Base-by-base conservation (phyloP, 2,113 vertebrate species). In the Copsychus sechellarum region DNA sequence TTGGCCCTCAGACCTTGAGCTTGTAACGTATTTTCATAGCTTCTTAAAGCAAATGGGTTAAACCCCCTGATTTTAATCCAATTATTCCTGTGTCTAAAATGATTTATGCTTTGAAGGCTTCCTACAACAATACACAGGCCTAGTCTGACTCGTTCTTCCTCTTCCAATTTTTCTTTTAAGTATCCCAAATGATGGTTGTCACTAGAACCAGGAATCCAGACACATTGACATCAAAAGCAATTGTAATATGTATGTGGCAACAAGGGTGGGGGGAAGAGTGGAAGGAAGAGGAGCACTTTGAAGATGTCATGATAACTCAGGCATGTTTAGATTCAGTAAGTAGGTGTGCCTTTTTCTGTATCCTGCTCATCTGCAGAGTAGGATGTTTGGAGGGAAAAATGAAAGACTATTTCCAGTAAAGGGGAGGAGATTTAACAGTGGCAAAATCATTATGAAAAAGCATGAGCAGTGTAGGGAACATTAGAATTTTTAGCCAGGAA, bases 251-350 rank as follows among this genome's bases (percentile, higher is more conserved):
- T 24, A 84, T 95, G 95, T 90, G 90, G 88, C 43, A 96, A 88
- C 82, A 95, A 92, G 96, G 94, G 96, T 86, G 93, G 92, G 92
- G 93, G 90, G 36, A 87, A 92, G 85, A 96, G 92, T 92, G 96
- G 96, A 97, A 97, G 96, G 96, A 97, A 97, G 90, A 96, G 92
- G 64, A 96, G 88, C 65, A 92, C 94, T 96, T 97, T 97, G 92
- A 96, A 97, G 96, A 97, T 94, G 88, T 91, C 93, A 88, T 93
- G 95, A 96, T 97, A 96, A 97, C 82, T 93, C 51, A 3, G 43
- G 60, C 76, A 61, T 97, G 96, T 97, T 97, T 97, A 97, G 88
- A 97, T 96, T 96, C 80, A 78, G 67, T 83, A 94, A 90, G 91
- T 96, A 97, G 96, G 95, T 94, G 96, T 96, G 96, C 61, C 96